Evolutionary conservation across 1,140 invertebrate species (phyloP).

Genomic region (Cyrtorhinus lividipennis): DNA sequence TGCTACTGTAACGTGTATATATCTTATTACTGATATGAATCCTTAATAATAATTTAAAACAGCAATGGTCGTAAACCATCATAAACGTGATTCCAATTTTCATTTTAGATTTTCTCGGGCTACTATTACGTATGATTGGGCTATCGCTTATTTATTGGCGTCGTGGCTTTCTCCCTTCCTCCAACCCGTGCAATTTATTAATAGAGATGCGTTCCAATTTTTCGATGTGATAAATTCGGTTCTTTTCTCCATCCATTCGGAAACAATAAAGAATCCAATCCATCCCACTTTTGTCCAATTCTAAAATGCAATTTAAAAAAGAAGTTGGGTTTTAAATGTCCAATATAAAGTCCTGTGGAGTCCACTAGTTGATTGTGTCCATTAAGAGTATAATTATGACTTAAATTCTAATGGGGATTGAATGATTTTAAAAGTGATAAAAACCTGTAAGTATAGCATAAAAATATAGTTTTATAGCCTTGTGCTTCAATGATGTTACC

Average conservation of each 20-base stretch:
- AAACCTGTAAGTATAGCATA: not conserved
- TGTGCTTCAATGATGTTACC: constrained; percentile 4
- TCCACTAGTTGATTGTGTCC: constrained; percentile 8
- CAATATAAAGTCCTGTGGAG: not conserved
- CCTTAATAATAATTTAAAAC: too few species aligned
- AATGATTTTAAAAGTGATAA: not conserved
- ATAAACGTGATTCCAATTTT: not conserved
- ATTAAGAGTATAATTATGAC: not conserved
- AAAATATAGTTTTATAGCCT: constrained; percentile 4
- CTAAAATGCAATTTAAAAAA: not conserved
- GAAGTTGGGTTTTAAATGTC: not conserved
- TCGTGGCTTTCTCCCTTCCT: not conserved
- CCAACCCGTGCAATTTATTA: not conserved
- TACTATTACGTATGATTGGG: too few species aligned
- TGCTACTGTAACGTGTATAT: not conserved
- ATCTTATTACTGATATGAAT: too few species aligned
- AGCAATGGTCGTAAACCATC: not conserved
- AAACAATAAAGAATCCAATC: not conserved
- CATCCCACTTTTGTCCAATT: constrained; percentile 2
- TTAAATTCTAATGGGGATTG: not conserved
- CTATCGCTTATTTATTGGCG: not conserved
- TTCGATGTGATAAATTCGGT: constrained; percentile 10
- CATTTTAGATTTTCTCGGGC: too few species aligned
- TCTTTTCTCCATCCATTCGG: not conserved
- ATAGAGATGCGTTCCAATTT: not conserved